Evolutionary conservation across 2,888 invertebrate genomes (phyloP).

Genomic region (Mythimna albipuncta): DNA sequence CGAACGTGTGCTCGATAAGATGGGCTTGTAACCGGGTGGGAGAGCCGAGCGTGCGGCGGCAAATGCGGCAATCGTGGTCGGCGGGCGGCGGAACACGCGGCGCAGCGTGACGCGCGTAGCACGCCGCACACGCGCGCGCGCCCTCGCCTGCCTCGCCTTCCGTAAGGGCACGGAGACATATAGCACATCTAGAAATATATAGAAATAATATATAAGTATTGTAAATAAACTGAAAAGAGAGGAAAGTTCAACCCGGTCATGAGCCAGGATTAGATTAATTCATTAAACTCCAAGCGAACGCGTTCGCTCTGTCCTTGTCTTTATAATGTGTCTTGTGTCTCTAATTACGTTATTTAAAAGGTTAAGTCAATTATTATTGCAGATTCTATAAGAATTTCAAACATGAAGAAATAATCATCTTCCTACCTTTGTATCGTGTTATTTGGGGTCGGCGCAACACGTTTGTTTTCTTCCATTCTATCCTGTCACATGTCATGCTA

Average conservation of each 20-base stretch:
- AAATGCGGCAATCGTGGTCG: constrained; percentile 94
- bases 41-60: constrained; percentile 94
- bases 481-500: too few species aligned
- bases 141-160: constrained; percentile 85
- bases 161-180: constrained; percentile 90
- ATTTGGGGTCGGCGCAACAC: too few species aligned
- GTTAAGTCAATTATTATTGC: too few species aligned
- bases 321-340: too few species aligned
- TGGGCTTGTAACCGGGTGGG: constrained; percentile 95
- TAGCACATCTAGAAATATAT: constrained; percentile 82
- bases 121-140: constrained; percentile 93
- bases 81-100: constrained; percentile 79
- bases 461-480: too few species aligned
- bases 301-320: too few species aligned
- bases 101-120: constrained; percentile 91
- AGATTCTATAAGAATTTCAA: too few species aligned
- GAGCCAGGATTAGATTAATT: too few species aligned
- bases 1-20: constrained; percentile 97
- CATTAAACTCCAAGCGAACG: too few species aligned
- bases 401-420: neutral
- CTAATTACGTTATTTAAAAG: too few species aligned
- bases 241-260: too few species aligned
- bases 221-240: neutral
- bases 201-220: neutral
- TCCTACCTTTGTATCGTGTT: too few species aligned